phyloP scores from a whole-genome alignment of 2,113 vertebrate species.

The Trematocara nigrifrons region DNA sequence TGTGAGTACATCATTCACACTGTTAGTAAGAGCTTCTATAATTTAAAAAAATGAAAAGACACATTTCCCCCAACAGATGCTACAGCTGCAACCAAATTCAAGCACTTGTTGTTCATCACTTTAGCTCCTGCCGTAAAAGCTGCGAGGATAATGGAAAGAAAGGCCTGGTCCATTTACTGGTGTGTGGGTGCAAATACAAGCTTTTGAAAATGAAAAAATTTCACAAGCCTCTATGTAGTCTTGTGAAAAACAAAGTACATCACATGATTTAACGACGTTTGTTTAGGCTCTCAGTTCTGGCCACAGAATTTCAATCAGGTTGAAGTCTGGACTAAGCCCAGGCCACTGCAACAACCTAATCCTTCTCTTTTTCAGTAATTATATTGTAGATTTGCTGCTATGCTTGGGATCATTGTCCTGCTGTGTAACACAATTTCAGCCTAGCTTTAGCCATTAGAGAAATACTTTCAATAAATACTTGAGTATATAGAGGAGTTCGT shows the following conservation, averaged over 20 bases:
- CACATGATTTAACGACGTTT: neutral
- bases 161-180: neutral
- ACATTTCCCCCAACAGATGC: conserved; percentile 60
- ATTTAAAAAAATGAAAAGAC: conserved; percentile 52
- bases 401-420: neutral
- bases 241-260: neutral
- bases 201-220: neutral
- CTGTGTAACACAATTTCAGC: neutral
- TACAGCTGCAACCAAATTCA: conserved; percentile 50
- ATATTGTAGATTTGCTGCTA: neutral
- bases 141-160: neutral
- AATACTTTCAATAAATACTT: neutral
- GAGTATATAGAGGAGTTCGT: neutral
- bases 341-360: neutral
- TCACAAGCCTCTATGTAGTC: neutral
- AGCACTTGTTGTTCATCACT: neutral
- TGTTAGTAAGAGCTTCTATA: conserved; percentile 36
- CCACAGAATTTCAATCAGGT: neutral
- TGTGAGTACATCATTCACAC: conserved; percentile 10
- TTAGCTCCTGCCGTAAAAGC: neutral
- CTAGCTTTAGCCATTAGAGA: accelerated
- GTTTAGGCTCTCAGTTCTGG: neutral
- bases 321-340: neutral
- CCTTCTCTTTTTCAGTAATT: neutral
- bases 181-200: neutral